These are phyloP conservation scores for Syrrhaptes paradoxus DNA, from an alignment of 2,113 vertebrate genomes.

Conservation along the genomic window DNA sequence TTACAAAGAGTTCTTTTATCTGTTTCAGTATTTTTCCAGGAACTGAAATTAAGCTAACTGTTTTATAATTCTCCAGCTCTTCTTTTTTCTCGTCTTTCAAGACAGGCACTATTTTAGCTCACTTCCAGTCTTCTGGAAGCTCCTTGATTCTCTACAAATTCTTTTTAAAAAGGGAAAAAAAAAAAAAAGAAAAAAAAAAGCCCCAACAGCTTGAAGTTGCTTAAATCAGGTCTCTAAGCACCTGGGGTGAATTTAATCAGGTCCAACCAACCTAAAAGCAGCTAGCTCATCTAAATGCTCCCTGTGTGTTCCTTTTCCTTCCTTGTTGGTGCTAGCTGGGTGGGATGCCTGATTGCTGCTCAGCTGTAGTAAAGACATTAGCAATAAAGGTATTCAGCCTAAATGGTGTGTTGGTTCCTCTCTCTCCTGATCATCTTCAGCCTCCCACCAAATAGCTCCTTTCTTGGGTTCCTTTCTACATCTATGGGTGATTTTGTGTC, in stretches of 20 bases:
- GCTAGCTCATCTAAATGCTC: slow-evolving; percentile 53
- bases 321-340: background rate
- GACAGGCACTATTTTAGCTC: slow-evolving; percentile 52
- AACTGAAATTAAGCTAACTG: slow-evolving; percentile 72
- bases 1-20: slow-evolving; percentile 73
- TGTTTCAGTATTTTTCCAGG: slow-evolving; percentile 67
- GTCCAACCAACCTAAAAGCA: slow-evolving; percentile 57
- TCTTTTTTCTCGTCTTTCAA: slow-evolving; percentile 62
- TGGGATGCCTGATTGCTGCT: slow-evolving; percentile 27
- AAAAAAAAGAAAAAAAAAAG: background rate
- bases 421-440: background rate
- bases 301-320: slow-evolving; percentile 36
- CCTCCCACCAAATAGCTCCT: background rate
- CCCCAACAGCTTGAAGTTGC: slow-evolving; percentile 35
- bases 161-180: background rate
- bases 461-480: background rate
- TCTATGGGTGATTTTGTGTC: background rate
- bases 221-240: slow-evolving; percentile 63
- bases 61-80: slow-evolving; percentile 65
- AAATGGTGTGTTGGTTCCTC: background rate
- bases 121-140: slow-evolving; percentile 44
- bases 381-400: background rate
- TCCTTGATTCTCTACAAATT: slow-evolving; percentile 31
- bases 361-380: background rate
- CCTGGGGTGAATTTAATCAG: slow-evolving; percentile 68